phyloP scores from a whole-genome alignment of 2,888 invertebrate species.

The Ormyrus labotus region DNA sequence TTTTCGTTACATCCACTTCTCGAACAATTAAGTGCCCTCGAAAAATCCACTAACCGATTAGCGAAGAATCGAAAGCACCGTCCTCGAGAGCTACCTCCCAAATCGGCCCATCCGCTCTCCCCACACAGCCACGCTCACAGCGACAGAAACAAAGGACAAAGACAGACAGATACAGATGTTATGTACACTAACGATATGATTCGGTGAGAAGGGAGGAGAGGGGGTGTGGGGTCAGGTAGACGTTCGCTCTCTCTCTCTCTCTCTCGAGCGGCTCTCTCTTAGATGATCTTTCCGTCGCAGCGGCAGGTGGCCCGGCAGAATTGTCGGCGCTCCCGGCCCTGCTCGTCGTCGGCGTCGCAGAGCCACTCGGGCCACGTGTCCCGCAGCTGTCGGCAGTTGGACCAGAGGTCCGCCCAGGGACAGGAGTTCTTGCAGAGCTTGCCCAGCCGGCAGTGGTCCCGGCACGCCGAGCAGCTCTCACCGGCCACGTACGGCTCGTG shows the following conservation, averaged over 20 bases:
- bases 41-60: too few relatives aligned
- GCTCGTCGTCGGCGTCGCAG: constrained; percentile 78
- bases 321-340: constrained; percentile 78
- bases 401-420: constrained; percentile 82
- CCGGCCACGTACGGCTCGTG: constrained; percentile 82
- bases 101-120: too few relatives aligned
- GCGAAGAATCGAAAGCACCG: too few relatives aligned
- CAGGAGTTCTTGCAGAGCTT: constrained; percentile 87
- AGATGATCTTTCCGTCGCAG: constrained; percentile 79
- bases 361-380: constrained; percentile 80
- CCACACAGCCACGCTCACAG: too few relatives aligned
- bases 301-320: constrained; percentile 86
- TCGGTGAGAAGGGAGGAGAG: background rate
- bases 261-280: constrained; percentile 39
- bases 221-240: too few relatives aligned
- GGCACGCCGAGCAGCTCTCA: constrained; percentile 82
- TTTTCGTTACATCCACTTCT: too few relatives aligned
- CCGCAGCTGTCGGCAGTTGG: constrained; percentile 83
- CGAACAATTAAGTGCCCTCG: too few relatives aligned
- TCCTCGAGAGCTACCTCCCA: too few relatives aligned
- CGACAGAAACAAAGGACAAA: too few relatives aligned
- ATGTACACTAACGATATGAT: constrained; percentile 42
- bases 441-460: constrained; percentile 80
- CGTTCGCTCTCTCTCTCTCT: too few relatives aligned
- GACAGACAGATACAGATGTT: constrained; percentile 1